Conservation (phyloP, 2,113 vertebrate genomes). For the Mixornis gularis region DNA sequence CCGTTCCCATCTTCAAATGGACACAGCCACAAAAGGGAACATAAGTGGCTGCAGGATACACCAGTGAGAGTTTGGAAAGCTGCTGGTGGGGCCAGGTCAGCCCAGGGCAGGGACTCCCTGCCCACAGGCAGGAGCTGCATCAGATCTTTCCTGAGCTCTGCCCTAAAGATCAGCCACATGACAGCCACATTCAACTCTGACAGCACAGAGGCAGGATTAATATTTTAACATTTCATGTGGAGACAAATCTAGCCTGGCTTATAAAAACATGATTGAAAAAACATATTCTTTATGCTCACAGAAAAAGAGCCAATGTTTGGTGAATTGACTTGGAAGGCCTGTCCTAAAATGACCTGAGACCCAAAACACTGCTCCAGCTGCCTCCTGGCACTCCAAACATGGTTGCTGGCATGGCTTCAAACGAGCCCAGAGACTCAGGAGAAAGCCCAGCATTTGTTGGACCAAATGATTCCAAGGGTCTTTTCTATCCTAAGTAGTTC, state of each 20-base stretch:
- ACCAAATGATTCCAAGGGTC: not conserved
- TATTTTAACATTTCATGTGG: not conserved
- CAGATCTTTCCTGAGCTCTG: not conserved
- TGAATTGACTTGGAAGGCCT: not conserved
- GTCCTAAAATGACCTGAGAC: not conserved
- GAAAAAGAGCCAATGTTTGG: not conserved
- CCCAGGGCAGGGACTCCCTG: accelerated
- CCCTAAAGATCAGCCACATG: not conserved
- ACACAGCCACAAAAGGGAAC: not conserved
- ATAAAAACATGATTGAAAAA: not conserved
- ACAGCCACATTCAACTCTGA: not conserved
- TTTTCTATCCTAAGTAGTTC: not conserved
- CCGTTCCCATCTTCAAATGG: not conserved
- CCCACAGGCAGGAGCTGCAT: accelerated
- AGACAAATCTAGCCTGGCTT: not conserved
- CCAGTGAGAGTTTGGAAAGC: not conserved
- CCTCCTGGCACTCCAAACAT: not conserved
- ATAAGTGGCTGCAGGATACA: accelerated
- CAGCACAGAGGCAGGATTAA: not conserved
- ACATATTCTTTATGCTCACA: not conserved
- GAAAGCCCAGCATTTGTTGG: not conserved
- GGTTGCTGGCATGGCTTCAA: not conserved
- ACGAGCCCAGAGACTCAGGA: not conserved
- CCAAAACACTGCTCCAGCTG: not conserved
- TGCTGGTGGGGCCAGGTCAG: not conserved